Base-by-base conservation (phyloP, 2,113 vertebrate species). In the Hippocampus abdominalis region DNA sequence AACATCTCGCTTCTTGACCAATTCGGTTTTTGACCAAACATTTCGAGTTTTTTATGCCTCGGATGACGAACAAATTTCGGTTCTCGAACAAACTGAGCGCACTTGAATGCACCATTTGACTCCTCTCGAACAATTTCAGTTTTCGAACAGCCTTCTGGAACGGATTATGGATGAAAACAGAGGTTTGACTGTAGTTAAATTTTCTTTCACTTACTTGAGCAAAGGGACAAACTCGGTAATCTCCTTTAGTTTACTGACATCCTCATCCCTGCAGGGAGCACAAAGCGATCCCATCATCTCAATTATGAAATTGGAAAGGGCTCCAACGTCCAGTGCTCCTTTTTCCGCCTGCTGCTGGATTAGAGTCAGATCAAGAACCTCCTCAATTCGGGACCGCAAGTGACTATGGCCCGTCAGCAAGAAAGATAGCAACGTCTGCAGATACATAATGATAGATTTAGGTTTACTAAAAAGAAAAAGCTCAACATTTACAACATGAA, bases 271-370 rank as follows among this genome's bases (percentile, higher is more conserved):
- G 79, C 90, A 94, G 69, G 97, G 97, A 63, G 97, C 96, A 60
- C 97, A 99, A 32, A 98, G 91, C 0, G 93, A 94, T 16, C 94
- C 96, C 97, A 99, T 98, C 91, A 95, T 96, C 53, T 91, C 93
- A 64, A 96, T 94, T 44, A 97, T 93, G 79, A 98, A 98, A 68
- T 91, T 91, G 0, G 95, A 96, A 81, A 99, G 81, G 20, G 89
- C 93, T 13, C 93, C 72, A 80, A 99, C 97, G 84, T 99, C 94
- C 16, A 98, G 90, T 6, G 93, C 94, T 13, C 93, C 88, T 0
- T 98, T 97, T 81, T 96, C 95, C n/a, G 97, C 96, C 88, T 99
- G 93, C 81, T 98, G 97, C 78, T 95, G 96, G 85, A 99, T 96
- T 66, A 99, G 91, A 0, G 94, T 91, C 75, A 98, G 89, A 75